phyloP scores from a whole-genome alignment of 2,888 invertebrate species.

The Eupeodes latifasciatus region DNA sequence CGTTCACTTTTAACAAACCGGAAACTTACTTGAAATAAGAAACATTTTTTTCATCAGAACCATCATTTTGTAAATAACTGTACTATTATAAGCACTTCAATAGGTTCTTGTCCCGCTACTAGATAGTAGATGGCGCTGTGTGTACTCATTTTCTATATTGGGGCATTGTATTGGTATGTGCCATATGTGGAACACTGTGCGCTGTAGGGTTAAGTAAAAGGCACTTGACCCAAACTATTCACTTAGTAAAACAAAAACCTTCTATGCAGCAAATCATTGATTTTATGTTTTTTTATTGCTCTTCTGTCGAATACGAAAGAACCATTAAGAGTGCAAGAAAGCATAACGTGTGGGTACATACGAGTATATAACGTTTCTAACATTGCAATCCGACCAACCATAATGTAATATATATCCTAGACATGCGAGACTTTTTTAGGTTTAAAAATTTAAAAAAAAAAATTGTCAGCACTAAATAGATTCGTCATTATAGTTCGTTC shows the following conservation, averaged over 20 bases:
- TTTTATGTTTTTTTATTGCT: conserved; percentile 5
- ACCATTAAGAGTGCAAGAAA: conserved; percentile 21
- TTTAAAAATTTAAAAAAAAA: neutral
- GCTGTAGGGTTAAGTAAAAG: conserved; percentile 64
- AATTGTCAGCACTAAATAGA: conserved; percentile 23
- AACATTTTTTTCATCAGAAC: too few species aligned
- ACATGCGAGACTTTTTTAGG: conserved; percentile 13
- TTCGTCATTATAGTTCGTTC: conserved; percentile 23
- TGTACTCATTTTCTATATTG: too few species aligned
- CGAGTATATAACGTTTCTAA: conserved; percentile 27
- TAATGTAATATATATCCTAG: neutral
- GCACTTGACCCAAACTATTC: conserved; percentile 62
- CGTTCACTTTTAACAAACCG: too few species aligned
- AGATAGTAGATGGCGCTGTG: too few species aligned
- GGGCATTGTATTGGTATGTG: too few species aligned
- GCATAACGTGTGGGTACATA: neutral
- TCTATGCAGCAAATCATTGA: conserved; percentile 35
- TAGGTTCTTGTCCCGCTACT: too few species aligned
- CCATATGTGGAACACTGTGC: too few species aligned
- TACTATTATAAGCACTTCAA: too few species aligned
- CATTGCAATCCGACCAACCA: neutral
- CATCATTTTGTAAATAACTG: too few species aligned
- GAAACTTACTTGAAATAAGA: too few species aligned
- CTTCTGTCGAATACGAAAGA: neutral
- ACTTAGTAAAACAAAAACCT: neutral